Percentiles rank a stretch among this genome's conserved stretches.
Conservation (phyloP, 2,888 invertebrate genomes). For the Cryptosula pallasiana region DNA sequence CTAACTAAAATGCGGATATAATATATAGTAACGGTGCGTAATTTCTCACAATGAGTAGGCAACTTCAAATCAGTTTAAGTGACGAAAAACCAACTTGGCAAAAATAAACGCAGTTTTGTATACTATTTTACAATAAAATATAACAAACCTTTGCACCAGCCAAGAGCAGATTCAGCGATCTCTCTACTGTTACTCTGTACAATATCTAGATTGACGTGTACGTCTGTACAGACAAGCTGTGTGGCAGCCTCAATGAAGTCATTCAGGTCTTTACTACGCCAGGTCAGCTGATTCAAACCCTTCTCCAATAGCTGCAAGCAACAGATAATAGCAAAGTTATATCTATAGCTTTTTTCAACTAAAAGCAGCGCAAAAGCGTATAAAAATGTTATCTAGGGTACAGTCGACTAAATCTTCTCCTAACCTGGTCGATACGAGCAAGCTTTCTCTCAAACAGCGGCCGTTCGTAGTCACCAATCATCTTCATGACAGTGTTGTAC, state of each 20-base stretch:
- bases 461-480: slow-evolving; percentile 48
- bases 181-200: slow-evolving; percentile 50
- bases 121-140: no score
- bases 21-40: no score
- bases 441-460: slow-evolving; percentile 50
- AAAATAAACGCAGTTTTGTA: no score
- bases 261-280: slow-evolving; percentile 50
- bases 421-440: slow-evolving; percentile 49
- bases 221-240: slow-evolving; percentile 48
- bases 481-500: slow-evolving; percentile 50
- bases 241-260: slow-evolving; percentile 52
- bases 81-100: no score
- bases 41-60: no score
- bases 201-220: slow-evolving; percentile 47
- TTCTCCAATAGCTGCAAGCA: slow-evolving; percentile 44
- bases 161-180: slow-evolving; percentile 44
- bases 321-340: no score
- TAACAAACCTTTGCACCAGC: slow-evolving; percentile 42
- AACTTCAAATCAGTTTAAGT: no score
- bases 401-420: no score
- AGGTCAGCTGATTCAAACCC: slow-evolving; percentile 46
- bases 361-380: no score
- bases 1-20: no score
- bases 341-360: no score
- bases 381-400: no score